These are phyloP conservation scores for Eugnorisma glareosa DNA, from an alignment of 2,888 invertebrate genomes.

Conservation along the genomic window DNA sequence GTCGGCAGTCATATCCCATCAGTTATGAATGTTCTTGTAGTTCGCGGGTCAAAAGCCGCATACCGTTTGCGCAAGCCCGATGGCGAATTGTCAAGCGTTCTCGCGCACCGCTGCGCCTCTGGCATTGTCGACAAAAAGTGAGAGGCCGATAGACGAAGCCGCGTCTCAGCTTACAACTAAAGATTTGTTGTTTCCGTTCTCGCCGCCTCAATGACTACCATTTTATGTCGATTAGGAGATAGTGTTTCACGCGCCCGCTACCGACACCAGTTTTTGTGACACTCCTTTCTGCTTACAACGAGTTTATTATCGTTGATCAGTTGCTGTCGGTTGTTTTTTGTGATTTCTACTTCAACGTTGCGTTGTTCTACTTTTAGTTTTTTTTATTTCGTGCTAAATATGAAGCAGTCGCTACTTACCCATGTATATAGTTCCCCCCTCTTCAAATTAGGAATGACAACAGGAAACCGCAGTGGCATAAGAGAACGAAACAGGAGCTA, in stretches of 20 bases:
- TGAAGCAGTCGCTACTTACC: slow-evolving; percentile 36
- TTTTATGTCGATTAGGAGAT: slow-evolving; percentile 90
- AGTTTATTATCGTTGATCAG: slow-evolving; percentile 86
- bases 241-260: slow-evolving; percentile 89
- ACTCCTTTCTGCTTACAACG: slow-evolving; percentile 86
- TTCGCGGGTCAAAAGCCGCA: slow-evolving; percentile 84
- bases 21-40: slow-evolving; percentile 79
- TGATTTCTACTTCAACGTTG: slow-evolving; percentile 71
- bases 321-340: slow-evolving; percentile 77
- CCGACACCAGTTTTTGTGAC: slow-evolving; percentile 89
- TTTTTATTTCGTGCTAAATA: slow-evolving; percentile 63
- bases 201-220: slow-evolving; percentile 89
- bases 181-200: slow-evolving; percentile 90
- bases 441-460: slow-evolving; percentile 76
- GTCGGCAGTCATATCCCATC: slow-evolving; percentile 80
- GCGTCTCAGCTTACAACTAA: slow-evolving; percentile 83
- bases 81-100: slow-evolving; percentile 83
- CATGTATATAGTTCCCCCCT: slow-evolving; percentile 65
- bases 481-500: slow-evolving; percentile 83
- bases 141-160: slow-evolving; percentile 81
- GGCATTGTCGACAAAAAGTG: slow-evolving; percentile 82
- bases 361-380: slow-evolving; percentile 76
- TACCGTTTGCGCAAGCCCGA: slow-evolving; percentile 80
- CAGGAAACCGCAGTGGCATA: slow-evolving; percentile 85
- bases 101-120: slow-evolving; percentile 71